Evolutionary conservation across 1,140 invertebrate genomes (phyloP), one percentile per base, ranked within the genome.

Genomic region (Kradibia gibbosae): DNA sequence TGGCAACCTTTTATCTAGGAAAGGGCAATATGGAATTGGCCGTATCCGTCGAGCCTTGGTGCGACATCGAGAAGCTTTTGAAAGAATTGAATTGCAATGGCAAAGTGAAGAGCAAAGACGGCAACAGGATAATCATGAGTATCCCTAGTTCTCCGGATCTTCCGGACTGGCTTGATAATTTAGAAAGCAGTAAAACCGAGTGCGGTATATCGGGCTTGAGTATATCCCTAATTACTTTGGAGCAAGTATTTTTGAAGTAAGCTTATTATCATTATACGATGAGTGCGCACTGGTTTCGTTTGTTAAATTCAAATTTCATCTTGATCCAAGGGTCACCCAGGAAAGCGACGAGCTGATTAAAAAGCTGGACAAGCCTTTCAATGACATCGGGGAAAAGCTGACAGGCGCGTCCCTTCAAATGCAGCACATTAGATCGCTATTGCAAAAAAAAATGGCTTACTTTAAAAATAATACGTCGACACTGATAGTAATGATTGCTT

Each of bases 181-280:
- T 97, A 28, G 95, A 97, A 86, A 80, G 85, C 0, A 89, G 92
- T 10, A 93, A 93, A 82, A 85, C 88, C 0, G 85, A 92, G 42
- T 88, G 97, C 5, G 94, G 94, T 0, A 94, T 98, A 65, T 90
- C 93, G 22, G 95, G 94, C 31, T 95, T 96, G 81, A 96, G 96
- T 5, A 93, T 96, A 0, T 95, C 95, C 0, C 93, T 96, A 3
- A 96, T 96, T 10, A 97, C 96, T 0, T 92, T 98, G 85, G 96
- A 98, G 87, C 96, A 97, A 91, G 96, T 98, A 17, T 97, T 97
- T 86, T 87, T 97, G 22, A 95, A 95, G 95, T 96, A 90, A 91
- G 91, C 48, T 50, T 50, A 17, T 20, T 1, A 31, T 48, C 34
- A 39, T 13, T 55, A 50, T 10, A 73, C n/a, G n/a, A n/a, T n/a